Percentiles rank a stretch among this genome's conserved stretches.
These are phyloP conservation scores for Opisthocomus hoazin DNA, from an alignment of 2,113 vertebrate genomes.

Conservation along the genomic window DNA sequence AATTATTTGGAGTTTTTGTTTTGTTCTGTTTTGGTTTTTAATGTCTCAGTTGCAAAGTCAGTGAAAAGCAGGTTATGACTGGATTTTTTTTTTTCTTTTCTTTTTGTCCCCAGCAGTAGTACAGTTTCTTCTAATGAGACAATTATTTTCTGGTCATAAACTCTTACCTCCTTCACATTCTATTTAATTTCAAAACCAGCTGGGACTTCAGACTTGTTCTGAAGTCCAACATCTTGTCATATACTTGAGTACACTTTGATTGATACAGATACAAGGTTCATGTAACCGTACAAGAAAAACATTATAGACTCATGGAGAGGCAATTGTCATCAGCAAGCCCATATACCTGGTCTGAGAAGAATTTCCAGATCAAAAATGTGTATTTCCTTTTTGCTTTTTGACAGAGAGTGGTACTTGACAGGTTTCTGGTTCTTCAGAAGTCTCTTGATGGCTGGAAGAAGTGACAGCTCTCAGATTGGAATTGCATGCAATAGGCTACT, in stretches of 20 bases:
- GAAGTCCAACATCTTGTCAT: constrained; percentile 33
- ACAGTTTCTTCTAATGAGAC: not conserved
- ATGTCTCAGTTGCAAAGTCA: not conserved
- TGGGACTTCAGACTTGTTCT: constrained; percentile 30
- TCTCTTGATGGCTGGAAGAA: constrained; percentile 45
- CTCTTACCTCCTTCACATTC: not conserved
- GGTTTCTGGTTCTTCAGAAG: constrained; percentile 54
- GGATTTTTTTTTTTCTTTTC: not conserved
- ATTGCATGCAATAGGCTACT: constrained; percentile 22
- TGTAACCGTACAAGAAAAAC: constrained; percentile 39
- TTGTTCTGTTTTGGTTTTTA: not conserved
- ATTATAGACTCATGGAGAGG: not conserved
- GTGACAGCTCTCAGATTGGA: constrained; percentile 57
- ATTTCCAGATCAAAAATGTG: constrained; percentile 61
- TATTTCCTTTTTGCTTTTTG: constrained; percentile 51
- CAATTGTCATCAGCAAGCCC: constrained; percentile 50
- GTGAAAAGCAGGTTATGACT: not conserved
- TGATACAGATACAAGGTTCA: constrained; percentile 36
- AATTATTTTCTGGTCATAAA: constrained; percentile 23
- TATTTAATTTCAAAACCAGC: constrained; percentile 27
- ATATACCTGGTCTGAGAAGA: constrained; percentile 41
- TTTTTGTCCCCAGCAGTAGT: not conserved
- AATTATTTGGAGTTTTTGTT: not conserved
- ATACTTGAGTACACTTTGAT: constrained; percentile 45
- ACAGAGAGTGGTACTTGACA: constrained; percentile 46